These are phyloP conservation scores for Delichon dasypus DNA, from an alignment of 2,797 vertebrate genomes.

Conservation along the genomic window DNA sequence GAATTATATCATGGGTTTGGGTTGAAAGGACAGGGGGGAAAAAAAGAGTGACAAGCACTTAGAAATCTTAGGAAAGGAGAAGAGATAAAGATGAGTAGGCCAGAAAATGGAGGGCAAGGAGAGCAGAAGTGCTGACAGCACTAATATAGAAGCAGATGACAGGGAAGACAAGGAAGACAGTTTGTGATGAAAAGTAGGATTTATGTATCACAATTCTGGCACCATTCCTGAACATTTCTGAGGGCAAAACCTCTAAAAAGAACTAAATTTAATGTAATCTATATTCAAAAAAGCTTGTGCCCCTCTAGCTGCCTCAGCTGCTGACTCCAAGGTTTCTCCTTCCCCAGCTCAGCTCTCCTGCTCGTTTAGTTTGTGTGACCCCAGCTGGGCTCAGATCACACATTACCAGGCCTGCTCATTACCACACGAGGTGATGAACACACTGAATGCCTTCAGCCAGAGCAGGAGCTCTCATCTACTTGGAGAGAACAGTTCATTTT, in stretches of 20 bases:
- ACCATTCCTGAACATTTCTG: background rate
- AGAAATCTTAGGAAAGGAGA: background rate
- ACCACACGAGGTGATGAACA: background rate
- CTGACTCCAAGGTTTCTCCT: background rate
- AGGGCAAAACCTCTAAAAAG: background rate
- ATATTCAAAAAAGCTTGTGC: background rate
- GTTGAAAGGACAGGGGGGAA: background rate
- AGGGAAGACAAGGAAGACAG: constrained; percentile 1
- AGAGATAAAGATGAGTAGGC: background rate
- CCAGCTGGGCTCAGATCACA: background rate
- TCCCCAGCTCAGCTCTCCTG: background rate
- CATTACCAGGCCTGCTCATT: background rate
- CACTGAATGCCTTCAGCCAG: background rate
- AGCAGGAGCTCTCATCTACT: background rate
- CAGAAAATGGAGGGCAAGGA: background rate
- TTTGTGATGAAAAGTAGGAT: background rate
- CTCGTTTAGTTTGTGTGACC: background rate
- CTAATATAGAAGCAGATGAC: constrained; percentile 7
- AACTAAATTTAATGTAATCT: background rate
- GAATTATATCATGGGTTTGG: background rate
- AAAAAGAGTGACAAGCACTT: background rate
- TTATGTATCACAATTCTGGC: constrained; percentile 7
- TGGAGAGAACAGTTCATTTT: background rate
- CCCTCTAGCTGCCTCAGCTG: background rate
- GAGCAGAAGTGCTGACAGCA: constrained; percentile 27